Evolutionary conservation across 2,113 vertebrate genomes (phyloP), one percentile per base, ranked within the genome.

Genomic region (Coracopsis vasa): DNA sequence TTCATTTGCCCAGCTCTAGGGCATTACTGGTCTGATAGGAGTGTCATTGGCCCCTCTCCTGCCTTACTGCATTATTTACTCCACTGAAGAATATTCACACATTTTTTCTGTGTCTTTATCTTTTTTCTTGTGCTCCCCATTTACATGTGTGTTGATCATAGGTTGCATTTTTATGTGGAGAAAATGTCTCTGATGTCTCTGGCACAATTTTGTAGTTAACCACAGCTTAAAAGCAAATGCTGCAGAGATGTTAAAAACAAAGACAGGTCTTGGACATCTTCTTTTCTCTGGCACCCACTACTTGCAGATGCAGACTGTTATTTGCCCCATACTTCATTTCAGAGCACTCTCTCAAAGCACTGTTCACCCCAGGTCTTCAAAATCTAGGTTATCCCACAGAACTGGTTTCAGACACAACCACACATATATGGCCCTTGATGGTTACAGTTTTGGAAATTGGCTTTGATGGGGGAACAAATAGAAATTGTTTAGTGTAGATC

Each of bases 281-380:
- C 20, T 91, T 74, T 45, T 13, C 78, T 53, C 48, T 90, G 50
- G 45, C 13, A 71, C 41, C 13, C 21, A 4, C 31, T 62, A 0
- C 31, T 81, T 67, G 19, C 31, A 65, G 42, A 51, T 27, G 11
- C 50, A 82, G 33, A 5, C 45, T 62, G 54, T 65, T 74, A 7
- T 79, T 77, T 53, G 2, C 12, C 28, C 11, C 11, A 23, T 69
- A 33, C 4, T 75, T 88, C 10, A 39, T 79, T 72, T 69, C 39
- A 65, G 83, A 69, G 27, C 15, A 12, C 2, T 24, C 17, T 81
- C 44, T 23, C 3, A 28, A 47, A 8, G 3, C 24, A 28, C 20
- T 0, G 0, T 65, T 70, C 10, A 1, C 17, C 4, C 25, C 35
- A 51, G 15, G 19, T 64, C 37, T 42, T 20, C 17, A 61, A 72